Percentiles rank a stretch among this genome's conserved stretches.
These are phyloP conservation scores for Danio rerio DNA, from an alignment of 2,113 vertebrate genomes.

Conservation along the genomic window GRCz12tu NC_133180.1:10426501-10427000, in stretches of 20 bases:
- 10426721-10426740: slow-evolving; percentile 68
- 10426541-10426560: too few relatives aligned
- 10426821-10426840: slow-evolving; percentile 34
- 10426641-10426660: slow-evolving; percentile 45
- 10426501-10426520: too few relatives aligned
- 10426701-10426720: slow-evolving; percentile 76
- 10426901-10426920: slow-evolving; percentile 35
- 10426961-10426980: slow-evolving; percentile 70
- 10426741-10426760: slow-evolving; percentile 64
- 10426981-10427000: slow-evolving; percentile 52
- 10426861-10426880: slow-evolving; percentile 12
- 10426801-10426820: background rate
- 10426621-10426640: background rate
- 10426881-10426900: slow-evolving; percentile 35
- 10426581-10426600: background rate
- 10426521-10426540: too few relatives aligned
- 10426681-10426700: slow-evolving; percentile 66
- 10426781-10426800: slow-evolving; percentile 17
- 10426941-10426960: slow-evolving; percentile 73
- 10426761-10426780: background rate
- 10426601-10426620: background rate
- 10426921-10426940: slow-evolving; percentile 61
- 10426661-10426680: slow-evolving; percentile 35
- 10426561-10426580: too few relatives aligned
- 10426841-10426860: slow-evolving; percentile 18